phyloP scores from a whole-genome alignment of 2,888 invertebrate species.

The Rambutsinella grinnellia region DNA sequence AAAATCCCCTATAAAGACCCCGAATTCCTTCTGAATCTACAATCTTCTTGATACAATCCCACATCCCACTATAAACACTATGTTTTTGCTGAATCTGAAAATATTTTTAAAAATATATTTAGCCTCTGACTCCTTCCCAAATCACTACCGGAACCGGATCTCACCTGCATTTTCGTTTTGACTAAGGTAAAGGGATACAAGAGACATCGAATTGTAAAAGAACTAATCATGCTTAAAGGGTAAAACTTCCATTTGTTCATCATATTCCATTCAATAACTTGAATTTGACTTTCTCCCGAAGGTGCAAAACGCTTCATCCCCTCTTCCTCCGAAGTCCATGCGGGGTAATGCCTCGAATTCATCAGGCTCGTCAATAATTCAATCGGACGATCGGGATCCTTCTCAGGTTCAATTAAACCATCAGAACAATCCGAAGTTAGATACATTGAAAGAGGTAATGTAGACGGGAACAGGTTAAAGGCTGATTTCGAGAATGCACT shows the following conservation, averaged over 20 bases:
- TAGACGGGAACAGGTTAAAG: constrained; percentile 13
- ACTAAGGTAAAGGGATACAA: constrained; percentile 94
- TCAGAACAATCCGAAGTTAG: background rate
- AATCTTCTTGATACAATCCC: constrained; percentile 92
- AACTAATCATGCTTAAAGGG: constrained; percentile 91
- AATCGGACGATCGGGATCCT: background rate
- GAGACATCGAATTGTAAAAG: constrained; percentile 80
- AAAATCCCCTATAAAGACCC: constrained; percentile 94
- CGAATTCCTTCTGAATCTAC: constrained; percentile 84
- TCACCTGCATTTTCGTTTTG: constrained; percentile 92
- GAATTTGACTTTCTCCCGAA: constrained; percentile 55
- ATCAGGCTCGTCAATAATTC: constrained; percentile 13
- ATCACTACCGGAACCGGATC: too few species aligned
- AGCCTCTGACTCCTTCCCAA: too few species aligned
- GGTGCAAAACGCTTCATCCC: constrained; percentile 17
- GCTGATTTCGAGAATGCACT: constrained; percentile 17
- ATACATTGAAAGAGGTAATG: constrained; percentile 11
- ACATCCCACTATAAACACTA: constrained; percentile 73
- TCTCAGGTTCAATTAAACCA: too few species aligned
- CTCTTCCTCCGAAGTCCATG: constrained; percentile 16
- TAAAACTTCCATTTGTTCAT: constrained; percentile 96
- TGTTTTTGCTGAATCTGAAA: constrained; percentile 67
- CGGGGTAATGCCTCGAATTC: constrained; percentile 21
- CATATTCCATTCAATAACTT: constrained; percentile 94
- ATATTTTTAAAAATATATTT: constrained; percentile 5